Percentiles rank a stretch among this genome's conserved stretches.
Conservation (phyloP, 2,888 invertebrate species). For the Diarsia mendica region DNA sequence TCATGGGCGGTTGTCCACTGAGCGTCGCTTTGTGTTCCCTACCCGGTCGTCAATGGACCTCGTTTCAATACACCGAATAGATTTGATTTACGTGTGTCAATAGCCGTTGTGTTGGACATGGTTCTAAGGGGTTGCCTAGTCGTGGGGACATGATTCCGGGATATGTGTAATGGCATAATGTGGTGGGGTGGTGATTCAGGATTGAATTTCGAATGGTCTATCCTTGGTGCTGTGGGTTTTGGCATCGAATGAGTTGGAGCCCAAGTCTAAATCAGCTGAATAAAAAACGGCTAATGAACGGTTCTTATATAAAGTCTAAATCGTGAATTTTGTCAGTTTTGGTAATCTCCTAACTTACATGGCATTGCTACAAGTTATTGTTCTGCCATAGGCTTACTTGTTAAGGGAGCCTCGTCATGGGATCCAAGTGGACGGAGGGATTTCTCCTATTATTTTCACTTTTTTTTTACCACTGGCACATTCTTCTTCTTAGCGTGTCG, state of each 20-base stretch:
- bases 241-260: too few species aligned
- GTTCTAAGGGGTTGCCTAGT: constrained; percentile 50
- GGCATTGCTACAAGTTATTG: too few species aligned
- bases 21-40: constrained; percentile 42
- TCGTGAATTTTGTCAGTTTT: background rate
- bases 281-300: too few species aligned
- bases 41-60: constrained; percentile 57
- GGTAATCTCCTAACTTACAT: too few species aligned
- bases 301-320: too few species aligned
- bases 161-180: constrained; percentile 20
- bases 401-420: too few species aligned
- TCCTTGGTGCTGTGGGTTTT: background rate
- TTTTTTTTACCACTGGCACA: too few species aligned
- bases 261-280: too few species aligned
- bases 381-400: too few species aligned
- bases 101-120: constrained; percentile 58
- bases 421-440: too few species aligned
- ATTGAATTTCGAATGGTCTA: background rate
- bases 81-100: constrained; percentile 75
- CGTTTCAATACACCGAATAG: constrained; percentile 69
- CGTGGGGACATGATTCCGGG: constrained; percentile 28
- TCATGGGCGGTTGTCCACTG: constrained; percentile 45
- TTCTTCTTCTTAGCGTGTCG: too few species aligned
- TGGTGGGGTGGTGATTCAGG: background rate
- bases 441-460: too few species aligned